Conservation (phyloP, 2,888 invertebrate genomes). For the Polyommatus iphigenia region DNA sequence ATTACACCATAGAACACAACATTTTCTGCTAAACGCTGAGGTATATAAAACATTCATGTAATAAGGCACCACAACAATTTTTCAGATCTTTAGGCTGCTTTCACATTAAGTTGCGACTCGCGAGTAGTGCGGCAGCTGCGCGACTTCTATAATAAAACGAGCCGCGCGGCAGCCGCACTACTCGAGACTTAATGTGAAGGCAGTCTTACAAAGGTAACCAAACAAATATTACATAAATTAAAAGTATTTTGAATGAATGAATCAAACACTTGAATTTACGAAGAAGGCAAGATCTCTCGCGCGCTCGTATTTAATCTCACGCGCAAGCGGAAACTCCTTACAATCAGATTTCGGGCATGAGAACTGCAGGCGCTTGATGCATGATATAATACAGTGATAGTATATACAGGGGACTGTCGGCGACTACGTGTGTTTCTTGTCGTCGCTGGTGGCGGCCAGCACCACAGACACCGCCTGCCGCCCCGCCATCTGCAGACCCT, state of each 20-base stretch:
- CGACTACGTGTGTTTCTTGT: slow-evolving; percentile 39
- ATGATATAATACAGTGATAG: not conserved
- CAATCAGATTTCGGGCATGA: too few relatives aligned
- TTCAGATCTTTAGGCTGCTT: not conserved
- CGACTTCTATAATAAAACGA: too few relatives aligned
- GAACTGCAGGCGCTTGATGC: not conserved
- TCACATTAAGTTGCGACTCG: too few relatives aligned
- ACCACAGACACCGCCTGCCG: slow-evolving; percentile 39
- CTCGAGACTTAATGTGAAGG: too few relatives aligned
- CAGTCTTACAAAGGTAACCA: not conserved
- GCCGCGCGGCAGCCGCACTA: too few relatives aligned
- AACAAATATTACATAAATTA: not conserved
- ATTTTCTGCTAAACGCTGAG: not conserved
- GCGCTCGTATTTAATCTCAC: not conserved
- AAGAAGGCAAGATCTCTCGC: not conserved
- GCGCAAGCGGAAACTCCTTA: too few relatives aligned
- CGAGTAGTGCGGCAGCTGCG: too few relatives aligned
- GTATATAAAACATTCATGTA: not conserved
- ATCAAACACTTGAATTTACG: not conserved
- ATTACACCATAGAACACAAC: not conserved
- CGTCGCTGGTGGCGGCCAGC: slow-evolving; percentile 40
- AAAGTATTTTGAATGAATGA: too few relatives aligned
- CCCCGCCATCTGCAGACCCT: slow-evolving; percentile 43
- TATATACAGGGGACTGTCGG: not conserved
- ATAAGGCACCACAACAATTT: slow-evolving; percentile 3